phyloP scores from a whole-genome alignment of 2,113 vertebrate genomes.

The Clinocottus analis region DNA sequence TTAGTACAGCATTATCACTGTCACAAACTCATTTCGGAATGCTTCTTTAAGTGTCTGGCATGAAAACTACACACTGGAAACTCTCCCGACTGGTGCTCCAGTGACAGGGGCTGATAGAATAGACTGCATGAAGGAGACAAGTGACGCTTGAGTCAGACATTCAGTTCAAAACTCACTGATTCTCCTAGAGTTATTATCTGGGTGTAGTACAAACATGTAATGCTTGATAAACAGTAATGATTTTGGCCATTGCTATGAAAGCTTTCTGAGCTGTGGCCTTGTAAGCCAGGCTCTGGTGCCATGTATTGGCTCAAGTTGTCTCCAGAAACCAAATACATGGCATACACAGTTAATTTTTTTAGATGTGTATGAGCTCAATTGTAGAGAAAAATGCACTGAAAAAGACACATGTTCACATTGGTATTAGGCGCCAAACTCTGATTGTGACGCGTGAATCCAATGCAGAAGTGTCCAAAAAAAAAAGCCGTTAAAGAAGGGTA shows the following conservation, averaged over 20 bases:
- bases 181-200: neutral
- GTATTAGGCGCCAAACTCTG: neutral
- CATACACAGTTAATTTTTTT: neutral
- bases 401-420: neutral
- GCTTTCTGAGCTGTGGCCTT: neutral
- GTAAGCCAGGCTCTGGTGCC: neutral
- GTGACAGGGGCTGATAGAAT: neutral
- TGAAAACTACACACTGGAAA: neutral
- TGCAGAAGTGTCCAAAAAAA: neutral
- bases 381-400: neutral
- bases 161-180: neutral
- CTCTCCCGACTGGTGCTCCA: neutral
- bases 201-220: neutral
- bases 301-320: neutral
- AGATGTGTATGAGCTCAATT: neutral
- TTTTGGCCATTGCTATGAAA: neutral
- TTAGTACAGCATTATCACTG: constrained; percentile 9
- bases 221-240: neutral
- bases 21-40: constrained; percentile 13
- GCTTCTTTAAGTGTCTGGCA: neutral
- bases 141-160: neutral
- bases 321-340: neutral
- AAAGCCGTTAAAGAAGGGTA: neutral
- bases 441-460: neutral
- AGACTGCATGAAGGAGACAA: neutral